These are phyloP conservation scores for Marcusenius ussheri DNA, from an alignment of 2,113 vertebrate genomes.

Conservation along the genomic window DNA sequence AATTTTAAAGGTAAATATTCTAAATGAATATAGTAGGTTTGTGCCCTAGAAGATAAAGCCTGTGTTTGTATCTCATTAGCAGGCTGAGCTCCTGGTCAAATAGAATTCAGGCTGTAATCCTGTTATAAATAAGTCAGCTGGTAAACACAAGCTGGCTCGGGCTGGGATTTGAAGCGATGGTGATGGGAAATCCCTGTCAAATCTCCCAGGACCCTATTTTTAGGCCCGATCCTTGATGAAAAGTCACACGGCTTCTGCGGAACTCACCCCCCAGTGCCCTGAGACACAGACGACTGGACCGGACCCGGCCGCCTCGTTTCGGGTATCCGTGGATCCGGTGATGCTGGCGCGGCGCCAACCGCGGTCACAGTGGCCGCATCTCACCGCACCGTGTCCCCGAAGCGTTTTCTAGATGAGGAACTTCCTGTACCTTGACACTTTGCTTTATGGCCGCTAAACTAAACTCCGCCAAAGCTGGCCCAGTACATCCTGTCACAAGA, in stretches of 20 bases:
- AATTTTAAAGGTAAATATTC: not conserved
- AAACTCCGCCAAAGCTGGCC: not conserved
- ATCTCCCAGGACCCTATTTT: conserved; percentile 35
- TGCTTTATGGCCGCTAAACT: not conserved
- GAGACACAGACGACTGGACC: not conserved
- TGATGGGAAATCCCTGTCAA: conserved; percentile 44
- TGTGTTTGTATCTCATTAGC: conserved; percentile 27
- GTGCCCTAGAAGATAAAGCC: not conserved
- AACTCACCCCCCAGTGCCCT: conserved; percentile 18
- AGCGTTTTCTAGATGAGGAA: not conserved
- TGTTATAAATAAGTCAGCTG: conserved; percentile 20
- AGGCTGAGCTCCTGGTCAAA: conserved; percentile 23
- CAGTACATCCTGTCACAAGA: not conserved
- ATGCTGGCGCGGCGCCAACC: not conserved
- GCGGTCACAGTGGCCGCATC: not conserved
- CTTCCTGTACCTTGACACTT: conserved; percentile 4
- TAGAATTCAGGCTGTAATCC: conserved; percentile 36
- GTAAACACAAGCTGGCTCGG: conserved; percentile 18
- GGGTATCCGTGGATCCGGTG: not conserved
- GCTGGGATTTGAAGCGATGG: conserved; percentile 3
- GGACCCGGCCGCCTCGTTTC: not conserved
- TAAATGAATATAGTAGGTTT: not conserved
- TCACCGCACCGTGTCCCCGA: not conserved
- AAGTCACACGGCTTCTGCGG: not conserved
- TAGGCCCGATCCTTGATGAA: conserved; percentile 21